These are phyloP conservation scores for Serilophus lunatus DNA, from an alignment of 2,113 vertebrate species.

Conservation along the genomic window DNA sequence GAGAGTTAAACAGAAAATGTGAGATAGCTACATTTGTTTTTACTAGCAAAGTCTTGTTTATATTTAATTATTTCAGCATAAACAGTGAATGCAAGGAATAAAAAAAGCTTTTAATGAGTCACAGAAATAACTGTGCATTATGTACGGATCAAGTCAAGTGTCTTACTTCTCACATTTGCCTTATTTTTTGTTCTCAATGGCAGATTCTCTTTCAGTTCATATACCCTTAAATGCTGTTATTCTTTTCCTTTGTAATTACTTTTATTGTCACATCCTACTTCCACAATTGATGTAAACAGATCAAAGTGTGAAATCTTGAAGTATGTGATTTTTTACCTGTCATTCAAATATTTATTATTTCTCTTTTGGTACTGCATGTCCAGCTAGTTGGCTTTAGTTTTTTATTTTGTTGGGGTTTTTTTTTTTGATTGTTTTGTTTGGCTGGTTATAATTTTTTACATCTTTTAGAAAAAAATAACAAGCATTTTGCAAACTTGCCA, in stretches of 20 bases:
- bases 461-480: background rate
- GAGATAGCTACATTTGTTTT: background rate
- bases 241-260: background rate
- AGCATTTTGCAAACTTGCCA: background rate
- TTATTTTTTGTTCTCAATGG: background rate
- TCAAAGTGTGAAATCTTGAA: background rate
- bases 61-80: background rate
- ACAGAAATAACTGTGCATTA: background rate
- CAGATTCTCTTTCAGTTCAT: background rate
- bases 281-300: background rate
- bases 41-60: background rate
- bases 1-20: conserved; percentile 25
- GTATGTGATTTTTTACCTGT: background rate
- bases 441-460: background rate
- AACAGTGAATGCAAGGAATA: background rate
- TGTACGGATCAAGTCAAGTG: fast-evolving
- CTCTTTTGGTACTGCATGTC: background rate
- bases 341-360: background rate
- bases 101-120: background rate
- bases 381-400: background rate
- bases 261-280: background rate
- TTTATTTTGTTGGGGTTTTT: fast-evolving
- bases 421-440: background rate
- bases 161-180: background rate
- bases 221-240: background rate